phyloP scores from a whole-genome alignment of 2,113 vertebrate species.

The Dasyurus viverrinus region DNA sequence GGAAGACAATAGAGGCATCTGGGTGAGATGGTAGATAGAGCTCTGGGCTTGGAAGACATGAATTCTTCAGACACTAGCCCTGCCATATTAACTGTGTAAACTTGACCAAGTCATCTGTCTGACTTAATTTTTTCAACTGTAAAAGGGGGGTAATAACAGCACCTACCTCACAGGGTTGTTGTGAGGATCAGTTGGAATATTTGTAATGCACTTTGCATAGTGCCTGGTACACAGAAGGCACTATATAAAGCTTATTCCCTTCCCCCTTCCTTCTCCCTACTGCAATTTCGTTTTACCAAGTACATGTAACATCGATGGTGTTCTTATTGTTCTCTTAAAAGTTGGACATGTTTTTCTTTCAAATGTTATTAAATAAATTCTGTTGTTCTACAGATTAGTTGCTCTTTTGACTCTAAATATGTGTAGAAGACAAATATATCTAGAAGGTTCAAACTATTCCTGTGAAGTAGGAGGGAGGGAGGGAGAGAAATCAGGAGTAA shows the following conservation, averaged over 20 bases:
- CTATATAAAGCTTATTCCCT: neutral
- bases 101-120: neutral
- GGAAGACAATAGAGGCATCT: neutral
- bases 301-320: neutral
- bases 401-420: neutral
- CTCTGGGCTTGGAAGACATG: neutral
- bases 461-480: neutral
- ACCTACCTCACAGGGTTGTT: neutral
- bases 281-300: neutral
- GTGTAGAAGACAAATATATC: neutral
- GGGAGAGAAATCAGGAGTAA: neutral
- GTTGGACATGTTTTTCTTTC: neutral
- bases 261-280: neutral
- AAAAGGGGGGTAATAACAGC: neutral
- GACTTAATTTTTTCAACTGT: neutral
- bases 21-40: neutral
- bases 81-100: neutral
- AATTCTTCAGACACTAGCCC: neutral
- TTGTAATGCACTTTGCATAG: neutral
- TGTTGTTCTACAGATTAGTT: slow-evolving; percentile 16
- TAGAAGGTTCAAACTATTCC: neutral
- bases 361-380: neutral
- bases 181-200: neutral
- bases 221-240: neutral
- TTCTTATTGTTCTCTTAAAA: neutral